Evolutionary conservation across 2,113 vertebrate genomes (phyloP).

Genomic region (Cygnus buccinator): DNA sequence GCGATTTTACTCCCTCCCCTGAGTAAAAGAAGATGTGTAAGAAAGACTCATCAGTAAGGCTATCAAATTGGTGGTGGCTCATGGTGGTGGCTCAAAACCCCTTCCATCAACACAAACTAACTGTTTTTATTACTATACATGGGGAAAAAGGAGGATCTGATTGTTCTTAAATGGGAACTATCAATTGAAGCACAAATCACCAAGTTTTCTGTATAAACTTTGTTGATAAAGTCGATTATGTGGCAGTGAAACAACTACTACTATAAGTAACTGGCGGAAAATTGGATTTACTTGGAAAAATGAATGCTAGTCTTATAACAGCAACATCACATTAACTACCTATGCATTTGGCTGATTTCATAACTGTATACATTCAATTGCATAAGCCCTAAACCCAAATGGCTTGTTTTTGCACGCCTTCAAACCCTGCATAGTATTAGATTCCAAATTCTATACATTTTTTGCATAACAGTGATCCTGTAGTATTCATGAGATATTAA

Average conservation of each 20-base stretch:
- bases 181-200: neutral
- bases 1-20: neutral
- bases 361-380: neutral
- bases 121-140: neutral
- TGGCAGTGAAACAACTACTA: neutral
- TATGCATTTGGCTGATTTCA: neutral
- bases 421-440: neutral
- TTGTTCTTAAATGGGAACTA: neutral
- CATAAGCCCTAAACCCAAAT: neutral
- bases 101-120: neutral
- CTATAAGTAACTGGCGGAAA: neutral
- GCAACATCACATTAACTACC: neutral
- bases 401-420: neutral
- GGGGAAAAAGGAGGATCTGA: neutral
- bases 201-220: neutral
- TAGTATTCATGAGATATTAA: neutral
- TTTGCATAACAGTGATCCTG: fast-evolving
- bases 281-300: neutral
- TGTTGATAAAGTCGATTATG: neutral
- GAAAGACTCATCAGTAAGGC: neutral
- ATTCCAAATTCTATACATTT: neutral
- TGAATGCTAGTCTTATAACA: neutral
- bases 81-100: no score
- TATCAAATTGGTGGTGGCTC: no score
- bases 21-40: neutral